Conservation (phyloP, 2,113 vertebrate genomes). For the Xiphophorus hellerii region DNA sequence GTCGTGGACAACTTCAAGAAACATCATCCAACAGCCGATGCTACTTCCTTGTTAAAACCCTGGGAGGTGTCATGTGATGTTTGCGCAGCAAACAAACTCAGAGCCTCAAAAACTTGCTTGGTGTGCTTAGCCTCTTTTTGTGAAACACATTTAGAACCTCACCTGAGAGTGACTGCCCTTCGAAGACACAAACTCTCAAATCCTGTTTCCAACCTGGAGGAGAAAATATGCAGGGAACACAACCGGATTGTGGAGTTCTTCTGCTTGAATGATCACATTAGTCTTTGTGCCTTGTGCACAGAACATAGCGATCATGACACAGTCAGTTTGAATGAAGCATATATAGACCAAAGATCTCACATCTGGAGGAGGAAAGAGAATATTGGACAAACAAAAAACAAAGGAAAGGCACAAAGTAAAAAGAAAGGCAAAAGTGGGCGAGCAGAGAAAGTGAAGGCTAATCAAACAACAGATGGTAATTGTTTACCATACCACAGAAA, state of each 20-base stretch:
- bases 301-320: slow-evolving; percentile 31
- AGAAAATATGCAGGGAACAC: slow-evolving; percentile 51
- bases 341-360: slow-evolving; percentile 20
- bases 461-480: background rate
- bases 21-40: background rate
- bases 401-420: slow-evolving; percentile 1
- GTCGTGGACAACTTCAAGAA: slow-evolving; percentile 57
- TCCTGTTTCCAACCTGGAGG: slow-evolving; percentile 41
- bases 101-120: slow-evolving; percentile 59
- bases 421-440: slow-evolving; percentile 5
- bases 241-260: slow-evolving; percentile 45
- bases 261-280: slow-evolving; percentile 33
- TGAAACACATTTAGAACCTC: slow-evolving; percentile 46
- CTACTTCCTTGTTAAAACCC: background rate
- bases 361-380: slow-evolving; percentile 2
- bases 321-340: slow-evolving; percentile 34
- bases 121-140: slow-evolving; percentile 52
- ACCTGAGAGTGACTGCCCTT: slow-evolving; percentile 32
- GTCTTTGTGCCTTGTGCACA: slow-evolving; percentile 42
- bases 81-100: slow-evolving; percentile 34
- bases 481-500: background rate
- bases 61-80: slow-evolving; percentile 60
- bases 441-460: background rate
- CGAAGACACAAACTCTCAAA: slow-evolving; percentile 50
- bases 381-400: slow-evolving; percentile 2